Evolutionary conservation across 2,113 vertebrate species (phyloP).

Genomic region (Cervus canadensis): DNA sequence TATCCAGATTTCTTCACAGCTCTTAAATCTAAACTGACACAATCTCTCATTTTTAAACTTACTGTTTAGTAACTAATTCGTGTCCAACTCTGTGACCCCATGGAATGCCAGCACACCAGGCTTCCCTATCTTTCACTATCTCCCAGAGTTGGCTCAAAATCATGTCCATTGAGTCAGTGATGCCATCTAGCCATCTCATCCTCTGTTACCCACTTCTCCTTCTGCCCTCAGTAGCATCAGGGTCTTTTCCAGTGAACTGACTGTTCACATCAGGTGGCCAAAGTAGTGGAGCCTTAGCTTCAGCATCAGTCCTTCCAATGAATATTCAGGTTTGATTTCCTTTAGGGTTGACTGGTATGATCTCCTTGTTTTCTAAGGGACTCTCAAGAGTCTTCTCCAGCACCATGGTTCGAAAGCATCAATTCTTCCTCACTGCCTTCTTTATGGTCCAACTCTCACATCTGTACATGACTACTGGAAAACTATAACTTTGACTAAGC

Average conservation of each 20-base stretch:
- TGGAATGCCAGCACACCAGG: background rate
- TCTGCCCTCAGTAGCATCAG: background rate
- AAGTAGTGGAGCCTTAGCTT: background rate
- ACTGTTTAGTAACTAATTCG: background rate
- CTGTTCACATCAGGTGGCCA: background rate
- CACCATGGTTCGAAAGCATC: background rate
- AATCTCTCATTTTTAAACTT: background rate
- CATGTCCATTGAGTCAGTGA: background rate
- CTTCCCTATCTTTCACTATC: background rate
- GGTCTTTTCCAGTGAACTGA: background rate
- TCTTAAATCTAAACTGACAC: background rate
- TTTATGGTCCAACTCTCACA: background rate
- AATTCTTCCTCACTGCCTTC: background rate
- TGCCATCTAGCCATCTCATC: background rate
- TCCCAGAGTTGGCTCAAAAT: background rate
- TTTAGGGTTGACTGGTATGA: background rate
- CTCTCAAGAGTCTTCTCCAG: background rate
- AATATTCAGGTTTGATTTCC: background rate
- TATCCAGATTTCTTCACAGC: background rate
- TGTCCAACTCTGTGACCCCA: background rate
- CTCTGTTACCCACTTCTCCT: background rate
- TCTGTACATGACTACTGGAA: background rate
- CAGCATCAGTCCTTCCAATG: background rate
- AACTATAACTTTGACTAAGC: background rate
- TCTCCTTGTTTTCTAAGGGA: background rate